Percentiles rank a stretch among this genome's conserved stretches.
phyloP scores from a whole-genome alignment of 2,888 invertebrate species.

The Phytoseiulus persimilis region DNA sequence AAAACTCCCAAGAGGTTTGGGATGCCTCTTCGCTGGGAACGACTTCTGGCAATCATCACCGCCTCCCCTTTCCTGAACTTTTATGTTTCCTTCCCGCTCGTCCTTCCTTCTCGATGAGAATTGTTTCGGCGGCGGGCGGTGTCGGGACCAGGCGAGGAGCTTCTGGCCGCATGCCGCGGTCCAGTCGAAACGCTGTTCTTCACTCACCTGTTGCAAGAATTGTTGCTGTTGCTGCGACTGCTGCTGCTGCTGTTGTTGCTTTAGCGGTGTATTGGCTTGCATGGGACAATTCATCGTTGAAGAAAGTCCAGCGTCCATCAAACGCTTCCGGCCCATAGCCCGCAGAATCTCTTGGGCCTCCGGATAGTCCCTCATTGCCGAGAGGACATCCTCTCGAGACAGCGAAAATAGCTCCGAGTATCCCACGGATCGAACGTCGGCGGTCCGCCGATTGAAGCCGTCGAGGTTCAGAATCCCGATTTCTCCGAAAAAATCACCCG shows the following conservation, averaged over 20 bases:
- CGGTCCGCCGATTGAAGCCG: conserved; percentile 88
- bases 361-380: conserved; percentile 93
- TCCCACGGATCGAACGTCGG: conserved; percentile 88
- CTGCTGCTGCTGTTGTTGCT: not conserved
- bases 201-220: not conserved
- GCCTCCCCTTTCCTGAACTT: not conserved
- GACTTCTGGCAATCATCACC: not conserved
- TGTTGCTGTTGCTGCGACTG: not conserved
- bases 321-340: conserved; percentile 70
- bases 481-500: conserved; percentile 95
- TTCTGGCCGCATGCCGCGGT: too few species aligned
- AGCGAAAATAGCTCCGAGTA: conserved; percentile 89
- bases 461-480: conserved; percentile 92
- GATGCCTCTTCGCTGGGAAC: not conserved
- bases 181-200: too few species aligned
- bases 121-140: not conserved
- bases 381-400: conserved; percentile 83
- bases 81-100: not conserved
- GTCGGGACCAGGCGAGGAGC: too few species aligned
- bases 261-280: conserved; percentile 17
- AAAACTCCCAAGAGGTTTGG: not conserved
- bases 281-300: conserved; percentile 44
- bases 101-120: not conserved
- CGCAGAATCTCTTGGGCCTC: conserved; percentile 87
- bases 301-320: conserved; percentile 65